Conservation (phyloP, 1,140 invertebrate species). For the Bombus pascuorum region DNA sequence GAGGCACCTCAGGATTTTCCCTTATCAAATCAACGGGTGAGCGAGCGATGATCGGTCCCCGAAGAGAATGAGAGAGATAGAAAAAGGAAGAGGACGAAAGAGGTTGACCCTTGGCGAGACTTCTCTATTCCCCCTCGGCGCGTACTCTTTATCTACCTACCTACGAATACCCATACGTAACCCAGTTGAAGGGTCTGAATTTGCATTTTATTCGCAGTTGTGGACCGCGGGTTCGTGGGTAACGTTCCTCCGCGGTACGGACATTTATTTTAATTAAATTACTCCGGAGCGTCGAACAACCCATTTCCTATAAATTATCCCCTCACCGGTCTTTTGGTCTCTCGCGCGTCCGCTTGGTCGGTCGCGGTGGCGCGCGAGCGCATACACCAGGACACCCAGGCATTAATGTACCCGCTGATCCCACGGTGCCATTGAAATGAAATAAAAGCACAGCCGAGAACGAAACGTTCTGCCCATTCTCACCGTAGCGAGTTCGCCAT, state of each 20-base stretch:
- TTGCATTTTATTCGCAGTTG: constrained; percentile 83
- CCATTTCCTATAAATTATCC: constrained; percentile 84
- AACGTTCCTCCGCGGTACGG: constrained; percentile 72
- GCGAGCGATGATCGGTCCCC: constrained; percentile 73
- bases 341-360: constrained; percentile 24
- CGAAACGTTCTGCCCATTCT: constrained; percentile 74
- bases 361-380: constrained; percentile 24
- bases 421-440: constrained; percentile 81
- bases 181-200: constrained; percentile 80
- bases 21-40: constrained; percentile 81
- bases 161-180: constrained; percentile 60
- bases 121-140: constrained; percentile 42
- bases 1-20: constrained; percentile 67
- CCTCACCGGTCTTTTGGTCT: constrained; percentile 74
- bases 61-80: constrained; percentile 16
- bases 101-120: constrained; percentile 48
- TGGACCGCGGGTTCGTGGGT: constrained; percentile 70
- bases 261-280: constrained; percentile 84
- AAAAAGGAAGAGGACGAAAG: background rate
- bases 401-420: constrained; percentile 82
- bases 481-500: constrained; percentile 67
- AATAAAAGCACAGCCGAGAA: constrained; percentile 80
- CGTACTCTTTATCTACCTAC: constrained; percentile 64
- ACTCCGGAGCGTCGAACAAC: constrained; percentile 82
- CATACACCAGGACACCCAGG: constrained; percentile 62